Conservation (phyloP, 2,797 vertebrate genomes). For the Sebastolobus altivelis region DNA sequence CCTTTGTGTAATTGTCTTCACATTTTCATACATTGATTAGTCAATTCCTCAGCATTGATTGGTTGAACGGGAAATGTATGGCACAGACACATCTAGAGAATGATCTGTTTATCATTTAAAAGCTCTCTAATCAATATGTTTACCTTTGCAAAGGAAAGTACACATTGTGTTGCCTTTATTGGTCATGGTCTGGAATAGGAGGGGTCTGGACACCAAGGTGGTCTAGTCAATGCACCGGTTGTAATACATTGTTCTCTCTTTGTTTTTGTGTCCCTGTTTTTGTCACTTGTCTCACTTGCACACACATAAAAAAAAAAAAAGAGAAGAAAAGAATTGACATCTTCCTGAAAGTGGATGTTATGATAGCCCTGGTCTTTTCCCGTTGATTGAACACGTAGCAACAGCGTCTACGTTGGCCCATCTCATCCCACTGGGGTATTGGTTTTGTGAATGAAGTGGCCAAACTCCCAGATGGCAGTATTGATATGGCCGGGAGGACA, state of each 20-base stretch:
- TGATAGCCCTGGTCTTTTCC: constrained; percentile 38
- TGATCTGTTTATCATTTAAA: constrained; percentile 8
- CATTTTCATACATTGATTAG: constrained; percentile 39
- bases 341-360: constrained; percentile 38
- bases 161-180: neutral
- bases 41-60: constrained; percentile 34
- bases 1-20: constrained; percentile 23
- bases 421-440: constrained; percentile 80
- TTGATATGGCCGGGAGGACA: constrained; percentile 71
- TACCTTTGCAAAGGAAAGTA: neutral
- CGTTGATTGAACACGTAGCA: constrained; percentile 62
- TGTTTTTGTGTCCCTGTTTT: constrained; percentile 14
- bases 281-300: constrained; percentile 13
- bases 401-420: constrained; percentile 10
- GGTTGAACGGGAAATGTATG: constrained; percentile 6
- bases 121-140: constrained; percentile 28
- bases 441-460: constrained; percentile 83
- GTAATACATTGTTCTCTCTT: constrained; percentile 6
- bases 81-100: neutral
- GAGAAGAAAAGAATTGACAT: constrained; percentile 36
- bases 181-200: neutral
- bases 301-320: neutral
- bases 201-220: neutral
- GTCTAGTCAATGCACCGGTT: neutral
- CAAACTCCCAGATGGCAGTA: constrained; percentile 79